Evolutionary conservation across 2,888 invertebrate genomes (phyloP).

Genomic region (Steromphala cineraria): DNA sequence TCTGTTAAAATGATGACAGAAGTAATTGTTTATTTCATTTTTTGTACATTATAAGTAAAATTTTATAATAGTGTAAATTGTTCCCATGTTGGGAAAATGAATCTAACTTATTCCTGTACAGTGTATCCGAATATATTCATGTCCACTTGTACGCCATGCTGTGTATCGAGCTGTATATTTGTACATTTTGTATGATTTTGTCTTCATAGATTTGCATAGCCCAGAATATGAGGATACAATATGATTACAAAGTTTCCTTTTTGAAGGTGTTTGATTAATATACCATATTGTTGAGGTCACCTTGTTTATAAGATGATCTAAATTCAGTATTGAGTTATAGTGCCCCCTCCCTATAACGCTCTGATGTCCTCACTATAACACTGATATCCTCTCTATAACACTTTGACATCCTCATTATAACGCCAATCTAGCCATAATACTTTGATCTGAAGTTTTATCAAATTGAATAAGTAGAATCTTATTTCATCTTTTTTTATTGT

Average conservation of each 20-base stretch:
- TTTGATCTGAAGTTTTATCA: too few relatives aligned
- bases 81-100: background rate
- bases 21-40: background rate
- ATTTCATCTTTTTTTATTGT: too few relatives aligned
- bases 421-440: too few relatives aligned
- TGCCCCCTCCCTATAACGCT: too few relatives aligned
- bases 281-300: too few relatives aligned
- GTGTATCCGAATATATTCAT: background rate
- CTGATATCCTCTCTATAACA: too few relatives aligned
- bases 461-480: too few relatives aligned
- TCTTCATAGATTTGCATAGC: constrained; percentile 16
- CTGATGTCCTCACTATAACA: too few relatives aligned
- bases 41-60: background rate
- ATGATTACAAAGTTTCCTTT: background rate
- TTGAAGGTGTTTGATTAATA: background rate
- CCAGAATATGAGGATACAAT: background rate
- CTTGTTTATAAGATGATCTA: too few relatives aligned
- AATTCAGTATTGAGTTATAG: too few relatives aligned
- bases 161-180: constrained; percentile 15
- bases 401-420: too few relatives aligned
- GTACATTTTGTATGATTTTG: constrained; percentile 24
- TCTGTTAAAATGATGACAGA: background rate
- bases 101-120: constrained; percentile 23
- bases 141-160: background rate
- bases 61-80: constrained; percentile 21